phyloP scores from a whole-genome alignment of 2,113 vertebrate genomes.

The Gopherus evgoodei region DNA sequence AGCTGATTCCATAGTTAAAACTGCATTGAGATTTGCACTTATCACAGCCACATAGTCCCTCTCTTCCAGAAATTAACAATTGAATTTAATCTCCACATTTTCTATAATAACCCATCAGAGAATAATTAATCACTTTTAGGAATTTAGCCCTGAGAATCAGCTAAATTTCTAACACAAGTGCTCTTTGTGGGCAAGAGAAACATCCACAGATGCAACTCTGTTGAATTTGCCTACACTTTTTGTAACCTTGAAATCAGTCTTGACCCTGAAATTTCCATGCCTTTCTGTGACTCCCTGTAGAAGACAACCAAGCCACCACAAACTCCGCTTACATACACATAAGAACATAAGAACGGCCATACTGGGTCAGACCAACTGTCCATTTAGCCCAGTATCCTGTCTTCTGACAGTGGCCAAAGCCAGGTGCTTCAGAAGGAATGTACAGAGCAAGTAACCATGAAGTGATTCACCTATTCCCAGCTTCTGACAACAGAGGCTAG shows the following conservation, averaged over 20 bases:
- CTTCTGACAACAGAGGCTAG: no score
- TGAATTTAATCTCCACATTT: neutral
- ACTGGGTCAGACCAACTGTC: no score
- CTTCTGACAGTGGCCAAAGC: no score
- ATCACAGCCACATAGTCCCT: neutral
- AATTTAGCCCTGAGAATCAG: neutral
- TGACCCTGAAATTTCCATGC: neutral
- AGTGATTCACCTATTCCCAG: no score
- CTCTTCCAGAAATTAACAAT: neutral
- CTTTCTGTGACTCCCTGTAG: neutral
- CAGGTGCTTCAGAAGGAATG: no score
- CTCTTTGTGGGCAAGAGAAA: neutral
- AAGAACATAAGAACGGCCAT: neutral
- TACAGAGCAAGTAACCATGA: neutral
- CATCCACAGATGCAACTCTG: neutral
- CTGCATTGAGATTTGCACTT: neutral
- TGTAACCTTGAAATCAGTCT: neutral
- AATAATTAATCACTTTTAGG: neutral
- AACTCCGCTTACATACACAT: rapidly evolving
- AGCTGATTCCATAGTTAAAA: neutral
- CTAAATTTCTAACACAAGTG: neutral
- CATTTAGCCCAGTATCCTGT: no score
- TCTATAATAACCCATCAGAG: neutral
- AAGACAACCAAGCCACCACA: neutral
- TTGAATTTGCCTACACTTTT: neutral